Base-by-base conservation (phyloP, 2,797 vertebrate genomes). In the Lagothrix lagotricha region DNA sequence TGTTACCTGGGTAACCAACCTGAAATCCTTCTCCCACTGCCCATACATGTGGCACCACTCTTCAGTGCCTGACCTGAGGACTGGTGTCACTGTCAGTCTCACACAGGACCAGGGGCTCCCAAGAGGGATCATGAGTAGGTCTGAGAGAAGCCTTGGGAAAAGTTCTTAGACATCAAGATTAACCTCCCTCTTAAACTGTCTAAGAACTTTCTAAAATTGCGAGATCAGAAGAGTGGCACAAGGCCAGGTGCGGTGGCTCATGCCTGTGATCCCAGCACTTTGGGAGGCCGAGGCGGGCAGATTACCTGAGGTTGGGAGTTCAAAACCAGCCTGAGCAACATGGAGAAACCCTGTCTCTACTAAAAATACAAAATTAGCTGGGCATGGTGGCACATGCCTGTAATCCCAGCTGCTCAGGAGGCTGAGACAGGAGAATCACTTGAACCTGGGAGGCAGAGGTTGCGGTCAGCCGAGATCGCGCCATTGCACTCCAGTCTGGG, bases 1-100 rank as follows among this genome's bases (percentile, higher is more conserved):
- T 64, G 99, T 99, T 98, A 99, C 99, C 96, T 99, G 99, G 99
- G 99, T 99, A 99, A 99, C 99, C 75, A 85, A 90, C 76, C 96
- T 96, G 22, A 90, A 30, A 83, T 90, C 36, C 76, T 79, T 77
- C 58, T 88, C 39, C 44, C 80, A 46, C 39, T 46, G 28, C 14
- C 70, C 67, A 20, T 50, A 33, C 72, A 30, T 5, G 26, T 46
- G 48, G 82, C n/a, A 41, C 58, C 33, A 33, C 36, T 85, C 2
- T 39, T 81, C 3, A 0, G 19, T 64, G 67, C 28, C 93, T 57
- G 33, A 30, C 44, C 88, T 83, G 39, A 84, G 33, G 36, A 57
- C 28, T 41, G 12, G 67, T n/a, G 5, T 83, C 36, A 30, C 54
- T 88, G 33, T 64, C 39, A 11, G 64, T 64, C 72, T 92, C 67